phyloP scores from a whole-genome alignment of 2,888 invertebrate species.

The Marronus borbonicus region DNA sequence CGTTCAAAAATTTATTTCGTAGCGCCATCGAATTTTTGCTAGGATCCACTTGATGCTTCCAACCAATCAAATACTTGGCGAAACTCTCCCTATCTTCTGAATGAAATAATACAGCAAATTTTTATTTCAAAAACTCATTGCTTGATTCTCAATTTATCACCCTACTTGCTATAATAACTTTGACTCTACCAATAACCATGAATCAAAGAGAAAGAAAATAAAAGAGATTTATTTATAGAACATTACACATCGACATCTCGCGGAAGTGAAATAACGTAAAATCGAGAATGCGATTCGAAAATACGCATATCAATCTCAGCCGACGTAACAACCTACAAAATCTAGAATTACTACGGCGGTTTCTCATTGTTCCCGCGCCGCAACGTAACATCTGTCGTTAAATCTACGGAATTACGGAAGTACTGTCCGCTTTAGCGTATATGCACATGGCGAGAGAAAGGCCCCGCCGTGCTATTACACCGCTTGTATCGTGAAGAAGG shows the following conservation, averaged over 20 bases:
- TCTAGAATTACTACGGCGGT: conserved; percentile 9
- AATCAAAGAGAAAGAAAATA: too few relatives aligned
- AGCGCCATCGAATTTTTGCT: too few relatives aligned
- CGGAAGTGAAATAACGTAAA: neutral
- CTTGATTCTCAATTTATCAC: too few relatives aligned
- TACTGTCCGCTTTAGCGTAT: neutral
- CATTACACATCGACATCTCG: neutral
- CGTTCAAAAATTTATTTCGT: too few relatives aligned
- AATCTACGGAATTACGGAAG: conserved; percentile 8
- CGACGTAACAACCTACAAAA: conserved; percentile 8
- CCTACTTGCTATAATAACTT: too few relatives aligned
- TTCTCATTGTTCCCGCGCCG: conserved; percentile 14
- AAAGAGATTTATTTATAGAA: neutral
- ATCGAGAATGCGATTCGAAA: conserved; percentile 7
- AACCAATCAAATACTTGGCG: too few relatives aligned
- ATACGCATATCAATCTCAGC: neutral
- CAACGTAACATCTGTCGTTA: neutral
- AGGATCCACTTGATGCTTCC: too few relatives aligned
- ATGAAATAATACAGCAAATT: too few relatives aligned
- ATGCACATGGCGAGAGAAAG: neutral
- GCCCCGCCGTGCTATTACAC: neutral
- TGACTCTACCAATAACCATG: too few relatives aligned
- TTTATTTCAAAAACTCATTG: too few relatives aligned
- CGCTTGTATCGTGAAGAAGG: conserved; percentile 4
- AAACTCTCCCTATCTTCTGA: too few relatives aligned